Conservation (phyloP, 2,888 invertebrate genomes). For the Heliconius ismenius region DNA sequence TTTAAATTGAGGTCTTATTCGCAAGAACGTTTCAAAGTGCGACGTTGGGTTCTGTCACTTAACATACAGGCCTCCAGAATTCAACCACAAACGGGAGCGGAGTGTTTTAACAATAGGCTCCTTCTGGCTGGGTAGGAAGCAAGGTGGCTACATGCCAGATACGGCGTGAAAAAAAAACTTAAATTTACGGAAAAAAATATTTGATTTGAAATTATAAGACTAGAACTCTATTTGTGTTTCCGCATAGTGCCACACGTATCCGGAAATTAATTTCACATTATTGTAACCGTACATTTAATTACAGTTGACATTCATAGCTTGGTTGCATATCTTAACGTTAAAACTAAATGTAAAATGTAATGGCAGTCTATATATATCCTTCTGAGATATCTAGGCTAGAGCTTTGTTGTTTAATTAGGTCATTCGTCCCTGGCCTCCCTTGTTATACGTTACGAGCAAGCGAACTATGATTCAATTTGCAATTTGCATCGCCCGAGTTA, state of each 20-base stretch:
- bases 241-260: neutral
- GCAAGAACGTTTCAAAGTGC: no score
- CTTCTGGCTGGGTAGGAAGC: no score
- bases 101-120: neutral
- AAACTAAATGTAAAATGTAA: neutral
- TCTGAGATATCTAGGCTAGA: neutral
- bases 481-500: neutral
- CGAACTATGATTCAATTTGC: neutral
- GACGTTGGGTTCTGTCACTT: neutral
- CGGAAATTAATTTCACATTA: neutral
- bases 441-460: neutral
- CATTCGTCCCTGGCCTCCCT: slow-evolving; percentile 4
- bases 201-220: neutral
- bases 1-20: no score
- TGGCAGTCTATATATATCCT: slow-evolving; percentile 4
- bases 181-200: no score
- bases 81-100: neutral
- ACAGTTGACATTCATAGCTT: neutral
- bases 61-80: neutral
- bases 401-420: slow-evolving; percentile 19
- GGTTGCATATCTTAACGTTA: neutral
- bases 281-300: neutral
- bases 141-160: no score
- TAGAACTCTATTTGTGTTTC: neutral
- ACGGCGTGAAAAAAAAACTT: no score